A percentile compares a stretch with the other conserved stretches of the same genome.
Conservation (phyloP, 2,113 vertebrate genomes). For the Grus americana region DNA sequence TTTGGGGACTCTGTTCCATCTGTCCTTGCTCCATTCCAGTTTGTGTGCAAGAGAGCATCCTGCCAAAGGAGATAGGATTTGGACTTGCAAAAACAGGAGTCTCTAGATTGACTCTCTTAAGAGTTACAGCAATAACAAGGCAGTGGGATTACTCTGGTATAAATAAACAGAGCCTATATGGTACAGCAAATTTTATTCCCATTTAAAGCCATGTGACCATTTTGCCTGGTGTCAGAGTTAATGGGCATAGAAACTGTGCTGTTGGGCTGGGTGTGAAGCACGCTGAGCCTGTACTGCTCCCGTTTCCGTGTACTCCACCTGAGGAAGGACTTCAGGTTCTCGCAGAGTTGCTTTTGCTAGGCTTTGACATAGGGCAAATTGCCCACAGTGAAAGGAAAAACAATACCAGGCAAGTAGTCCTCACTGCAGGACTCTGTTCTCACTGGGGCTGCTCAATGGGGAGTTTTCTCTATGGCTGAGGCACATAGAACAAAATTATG, state of each 20-base stretch:
- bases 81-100: background rate
- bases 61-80: background rate
- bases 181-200: background rate
- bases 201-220: background rate
- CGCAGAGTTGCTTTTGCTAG: background rate
- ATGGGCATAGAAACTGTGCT: background rate
- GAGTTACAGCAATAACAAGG: background rate
- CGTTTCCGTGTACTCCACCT: background rate
- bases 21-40: constrained; percentile 15
- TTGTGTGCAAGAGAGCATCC: background rate
- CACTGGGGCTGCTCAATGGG: constrained; percentile 4
- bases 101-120: background rate
- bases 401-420: constrained; percentile 9
- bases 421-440: background rate
- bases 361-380: constrained; percentile 16
- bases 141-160: background rate
- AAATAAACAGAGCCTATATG: background rate
- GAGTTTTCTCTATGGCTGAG: constrained; percentile 42
- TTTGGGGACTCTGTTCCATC: background rate
- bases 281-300: background rate
- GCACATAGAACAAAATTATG: background rate
- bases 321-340: background rate
- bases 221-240: background rate
- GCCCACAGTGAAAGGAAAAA: background rate
- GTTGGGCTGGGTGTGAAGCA: background rate